Evolutionary conservation across 1,140 invertebrate species (phyloP), one percentile per base, ranked within the genome.

Genomic region (Danaus melanippus): DNA sequence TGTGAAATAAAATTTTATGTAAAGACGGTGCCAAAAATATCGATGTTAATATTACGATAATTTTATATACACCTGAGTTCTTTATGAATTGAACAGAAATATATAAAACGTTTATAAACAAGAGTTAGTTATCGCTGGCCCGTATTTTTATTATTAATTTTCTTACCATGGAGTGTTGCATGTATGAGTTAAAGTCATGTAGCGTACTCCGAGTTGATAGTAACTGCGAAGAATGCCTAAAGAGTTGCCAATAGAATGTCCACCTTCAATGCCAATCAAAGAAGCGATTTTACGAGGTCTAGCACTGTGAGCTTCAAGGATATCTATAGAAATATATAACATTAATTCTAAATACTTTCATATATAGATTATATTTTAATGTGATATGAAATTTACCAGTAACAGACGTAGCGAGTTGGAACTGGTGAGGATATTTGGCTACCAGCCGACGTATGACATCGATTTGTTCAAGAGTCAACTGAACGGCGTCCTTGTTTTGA

Each of bases 121-220:
- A 15, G 1, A 15, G 15, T 15, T 15, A 3, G 1, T 15, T 15
- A 1, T 15, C 15, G 15, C 15, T 15, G 15, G 15, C 15, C 15
- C 15, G 15, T 15, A n/a, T 15, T 15, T 15, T 15, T 15, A 15
- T 15, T 15, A 15, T 52, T 10, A 12, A n/a, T 15, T 40, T 52
- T 75, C 76, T 86, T 87, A 94, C 94, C 94, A 96, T 32, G 93
- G 93, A 46, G 94, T 95, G 73, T 95, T 94, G 88, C 95, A 96
- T 60, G 92, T 95, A 84, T 96, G 95, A 1, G 94, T 96, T 6
- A 96, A 87, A 9, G 95, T 96, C 83, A 96, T 90, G 74, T 95
- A 95, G 46, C 95, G 89, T 8, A 94, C 93, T 10, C 94, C 94
- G 45, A 96, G 88, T 52, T 93, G 91, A 79, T 96, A 96, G 76